phyloP scores from a whole-genome alignment of 2,888 invertebrate species.

The Patella ulyssiponensis region DNA sequence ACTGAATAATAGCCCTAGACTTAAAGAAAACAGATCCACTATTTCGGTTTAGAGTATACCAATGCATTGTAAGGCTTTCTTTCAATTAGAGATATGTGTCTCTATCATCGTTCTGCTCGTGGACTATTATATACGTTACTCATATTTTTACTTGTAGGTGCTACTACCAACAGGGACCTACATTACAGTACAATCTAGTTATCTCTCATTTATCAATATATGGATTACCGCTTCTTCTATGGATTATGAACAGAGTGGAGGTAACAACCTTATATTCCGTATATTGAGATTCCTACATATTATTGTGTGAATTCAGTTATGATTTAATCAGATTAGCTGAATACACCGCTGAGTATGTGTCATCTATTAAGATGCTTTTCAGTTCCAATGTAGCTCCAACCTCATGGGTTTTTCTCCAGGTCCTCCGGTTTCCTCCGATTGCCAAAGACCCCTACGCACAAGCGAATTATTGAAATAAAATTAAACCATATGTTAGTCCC shows the following conservation, averaged over 20 bases:
- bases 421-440: too few relatives aligned
- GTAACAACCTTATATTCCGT: slow-evolving; percentile 28
- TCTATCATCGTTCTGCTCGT: not conserved
- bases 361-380: too few relatives aligned
- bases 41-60: too few relatives aligned
- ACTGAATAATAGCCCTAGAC: too few relatives aligned
- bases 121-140: not conserved
- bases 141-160: slow-evolving; percentile 37
- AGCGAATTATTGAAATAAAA: too few relatives aligned
- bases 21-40: too few relatives aligned
- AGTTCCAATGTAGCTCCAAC: too few relatives aligned
- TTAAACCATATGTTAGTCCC: too few relatives aligned
- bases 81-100: not conserved
- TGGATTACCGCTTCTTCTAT: slow-evolving; percentile 51
- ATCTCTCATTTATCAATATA: slow-evolving; percentile 51
- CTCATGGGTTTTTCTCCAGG: too few relatives aligned
- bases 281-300: not conserved
- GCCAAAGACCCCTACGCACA: too few relatives aligned
- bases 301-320: not conserved
- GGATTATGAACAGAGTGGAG: slow-evolving; percentile 44
- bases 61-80: not conserved
- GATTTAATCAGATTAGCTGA: not conserved
- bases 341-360: too few relatives aligned
- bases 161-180: slow-evolving; percentile 52
- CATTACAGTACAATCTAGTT: slow-evolving; percentile 49